Evolutionary conservation across 2,113 vertebrate genomes (phyloP), one percentile per base, ranked within the genome.

Genomic region (Machaerirhynchus nigripectus): DNA sequence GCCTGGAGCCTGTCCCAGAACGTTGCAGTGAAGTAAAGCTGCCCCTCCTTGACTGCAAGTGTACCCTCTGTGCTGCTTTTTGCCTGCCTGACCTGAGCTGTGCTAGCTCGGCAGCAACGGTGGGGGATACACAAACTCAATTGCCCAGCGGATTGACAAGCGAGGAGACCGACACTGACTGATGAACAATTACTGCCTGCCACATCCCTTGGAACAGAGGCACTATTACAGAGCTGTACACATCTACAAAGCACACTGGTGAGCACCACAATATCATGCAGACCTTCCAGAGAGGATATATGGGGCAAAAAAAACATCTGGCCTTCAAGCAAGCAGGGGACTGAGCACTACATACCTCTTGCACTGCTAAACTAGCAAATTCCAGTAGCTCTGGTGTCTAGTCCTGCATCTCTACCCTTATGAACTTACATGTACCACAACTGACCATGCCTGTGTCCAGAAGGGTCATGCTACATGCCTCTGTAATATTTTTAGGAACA

Each of bases 61-160:
- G 21, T 9, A 63, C 7, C 11, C 0, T 1, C 11, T 1, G 13
- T 11, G 40, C 47, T 81, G 2, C 40, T 40, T 57, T 40, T 42
- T 39, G 19, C 59, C 39, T 76, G 70, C 67, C 59, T 67, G 28
- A 79, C 7, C 46, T 30, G 23, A 64, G 23, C 47, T 24, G 16
- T 33, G 31, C 69, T 28, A 19, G 21, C 46, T 26, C 11, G 1
- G 73, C 73, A 90, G 67, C 67, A 46, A 71, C 35, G 22, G 12
- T 22, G 83, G 50, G 40, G 33, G 3, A 50, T 1, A 40, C 19
- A 15, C 10, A 39, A 30, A 77, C 40, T 22, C 6, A 1, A 19
- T 8, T 9, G 20, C 44, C 68, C 35, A 67, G 37, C 5, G 2
- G 42, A 9, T 56, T 7, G 37, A 92, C 33, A 49, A 87, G 77